Conservation (phyloP, 1,140 invertebrate species). For the Goniozus legneri region DNA sequence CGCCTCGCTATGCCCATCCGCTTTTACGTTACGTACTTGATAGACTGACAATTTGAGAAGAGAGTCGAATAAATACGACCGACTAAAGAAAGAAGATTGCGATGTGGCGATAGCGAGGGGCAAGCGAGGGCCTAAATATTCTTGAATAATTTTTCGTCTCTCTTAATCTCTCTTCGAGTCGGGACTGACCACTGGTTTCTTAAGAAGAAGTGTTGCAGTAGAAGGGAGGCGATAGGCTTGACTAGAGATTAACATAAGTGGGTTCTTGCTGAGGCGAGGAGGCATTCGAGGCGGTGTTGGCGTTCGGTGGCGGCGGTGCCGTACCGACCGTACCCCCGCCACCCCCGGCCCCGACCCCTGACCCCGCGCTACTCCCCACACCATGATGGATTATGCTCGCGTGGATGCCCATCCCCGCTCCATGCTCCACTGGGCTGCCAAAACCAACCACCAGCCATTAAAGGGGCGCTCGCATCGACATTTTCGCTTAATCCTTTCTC, state of each 20-base stretch:
- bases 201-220: constrained; percentile 59
- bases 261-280: constrained; percentile 81
- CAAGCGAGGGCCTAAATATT: constrained; percentile 41
- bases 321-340: constrained; percentile 55
- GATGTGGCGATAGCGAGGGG: constrained; percentile 39
- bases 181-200: constrained; percentile 57
- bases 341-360: constrained; percentile 60
- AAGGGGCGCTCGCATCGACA: constrained; percentile 46
- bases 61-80: too few species aligned
- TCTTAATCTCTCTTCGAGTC: too few species aligned
- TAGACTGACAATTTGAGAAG: too few species aligned
- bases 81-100: neutral
- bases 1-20: constrained; percentile 39
- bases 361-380: constrained; percentile 62
- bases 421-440: constrained; percentile 57
- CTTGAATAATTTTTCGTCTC: too few species aligned
- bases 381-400: constrained; percentile 60
- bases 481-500: constrained; percentile 28
- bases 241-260: constrained; percentile 91
- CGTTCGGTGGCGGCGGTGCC: constrained; percentile 53
- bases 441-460: constrained; percentile 57
- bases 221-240: constrained; percentile 67
- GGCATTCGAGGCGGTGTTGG: constrained; percentile 61
- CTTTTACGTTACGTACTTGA: too few species aligned
- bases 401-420: constrained; percentile 58